Conservation (phyloP, 2,797 vertebrate genomes). For the Oreonectes daqikongensis region DNA sequence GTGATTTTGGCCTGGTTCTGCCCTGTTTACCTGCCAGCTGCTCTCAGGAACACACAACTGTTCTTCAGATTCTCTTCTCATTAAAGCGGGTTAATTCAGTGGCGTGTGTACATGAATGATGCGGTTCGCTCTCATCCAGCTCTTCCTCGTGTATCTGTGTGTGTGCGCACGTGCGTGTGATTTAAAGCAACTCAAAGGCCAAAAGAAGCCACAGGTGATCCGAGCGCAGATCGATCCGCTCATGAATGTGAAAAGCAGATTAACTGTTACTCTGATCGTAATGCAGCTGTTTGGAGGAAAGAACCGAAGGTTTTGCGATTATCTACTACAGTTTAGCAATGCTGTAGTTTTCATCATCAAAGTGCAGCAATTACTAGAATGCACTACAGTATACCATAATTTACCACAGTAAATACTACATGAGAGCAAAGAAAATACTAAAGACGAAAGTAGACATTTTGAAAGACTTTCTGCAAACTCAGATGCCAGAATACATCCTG, state of each 20-base stretch:
- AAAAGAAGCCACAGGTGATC: conserved; percentile 65
- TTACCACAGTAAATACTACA: too few relatives aligned
- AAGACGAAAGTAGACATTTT: too few relatives aligned
- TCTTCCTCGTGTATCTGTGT: conserved; percentile 23
- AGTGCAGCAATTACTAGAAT: too few relatives aligned
- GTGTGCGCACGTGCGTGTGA: conserved; percentile 50
- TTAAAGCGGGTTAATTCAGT: conserved; percentile 48
- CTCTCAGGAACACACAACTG: not conserved
- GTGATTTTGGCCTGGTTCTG: not conserved
- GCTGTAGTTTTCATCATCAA: too few relatives aligned
- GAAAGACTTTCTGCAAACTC: too few relatives aligned
- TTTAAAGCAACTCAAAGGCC: conserved; percentile 66
- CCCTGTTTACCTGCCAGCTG: not conserved
- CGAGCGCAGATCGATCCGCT: conserved; percentile 40
- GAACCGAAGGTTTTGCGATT: not conserved
- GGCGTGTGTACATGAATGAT: conserved; percentile 45
- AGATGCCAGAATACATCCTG: too few relatives aligned
- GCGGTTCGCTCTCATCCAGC: conserved; percentile 25
- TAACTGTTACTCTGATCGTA: conserved; percentile 36
- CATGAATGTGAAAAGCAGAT: conserved; percentile 55
- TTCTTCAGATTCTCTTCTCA: not conserved
- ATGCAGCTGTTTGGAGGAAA: conserved; percentile 28
- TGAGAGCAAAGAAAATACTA: too few relatives aligned
- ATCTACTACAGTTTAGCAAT: too few relatives aligned
- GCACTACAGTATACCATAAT: too few relatives aligned